Base-by-base conservation (phyloP, 2,888 invertebrate genomes). In the Leptopilina myrica region DNA sequence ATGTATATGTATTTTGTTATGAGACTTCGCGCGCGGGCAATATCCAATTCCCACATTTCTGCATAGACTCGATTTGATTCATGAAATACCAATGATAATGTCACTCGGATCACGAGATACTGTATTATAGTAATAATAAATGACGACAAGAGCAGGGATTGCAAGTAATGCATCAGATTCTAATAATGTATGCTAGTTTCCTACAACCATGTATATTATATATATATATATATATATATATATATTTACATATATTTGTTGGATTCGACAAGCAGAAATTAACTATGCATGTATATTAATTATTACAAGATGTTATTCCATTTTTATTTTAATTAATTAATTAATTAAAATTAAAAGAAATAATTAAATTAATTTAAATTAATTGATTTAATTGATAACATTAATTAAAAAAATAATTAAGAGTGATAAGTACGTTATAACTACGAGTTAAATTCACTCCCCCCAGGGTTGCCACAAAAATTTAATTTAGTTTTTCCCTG, bases 111-210 rank as follows among this genome's bases (percentile, higher is more conserved):
- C 33, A 56, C 33, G 73, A 56, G 33, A 56, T 33, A 73, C n/a
- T n/a, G 73, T 73, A 73, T 49, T 49, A 20, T 69, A 53, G 20
- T 12, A 53, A 49, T 69, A 53, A 73, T 73, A n/a, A 56, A 53
- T 14, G 33, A 64, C 20, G 6, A 26, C 53, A 56, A 33, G 26
- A 6, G 46, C 26, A 26, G 49, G 69, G 26, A 69, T 53, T 14
- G 26, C 14, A 26, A 53, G 5, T 20, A 69, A 49, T 69, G 20
- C 14, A 69, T 15, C 73, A 73, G 33, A 73, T 14, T 43, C 7
- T 56, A 73, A 53, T 56, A 73, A 8, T 73, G 14, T 11, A 20
- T 20, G 20, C 20, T 62, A 20, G 15, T 62, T 62, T 20, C 49
- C 49, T 33, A 33, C 33, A 33, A 33, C 1, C 33, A 33, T 20